Conservation (phyloP, 2,888 invertebrate species). For the Parnassius smintheus region DNA sequence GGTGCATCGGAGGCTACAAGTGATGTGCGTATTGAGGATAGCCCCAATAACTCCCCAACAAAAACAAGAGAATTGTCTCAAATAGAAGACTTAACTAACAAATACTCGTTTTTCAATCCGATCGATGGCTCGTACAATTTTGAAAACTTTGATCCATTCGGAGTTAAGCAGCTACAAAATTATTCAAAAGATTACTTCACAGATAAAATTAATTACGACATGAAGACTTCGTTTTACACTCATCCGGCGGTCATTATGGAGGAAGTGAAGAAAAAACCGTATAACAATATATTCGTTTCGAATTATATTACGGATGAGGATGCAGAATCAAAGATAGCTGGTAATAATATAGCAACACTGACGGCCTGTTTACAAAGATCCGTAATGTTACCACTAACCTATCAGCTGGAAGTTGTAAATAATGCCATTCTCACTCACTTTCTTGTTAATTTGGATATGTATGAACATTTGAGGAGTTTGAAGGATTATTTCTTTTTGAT, state of each 20-base stretch:
- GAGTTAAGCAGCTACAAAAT: conserved; percentile 46
- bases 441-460: conserved; percentile 83
- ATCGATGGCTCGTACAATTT: conserved; percentile 73
- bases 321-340: conserved; percentile 49
- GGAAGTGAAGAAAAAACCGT: conserved; percentile 68
- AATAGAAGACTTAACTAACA: conserved; percentile 34
- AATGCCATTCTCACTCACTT: conserved; percentile 87
- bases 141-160: conserved; percentile 70
- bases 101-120: conserved; percentile 66
- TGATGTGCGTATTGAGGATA: conserved; percentile 41
- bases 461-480: conserved; percentile 87
- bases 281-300: conserved; percentile 61
- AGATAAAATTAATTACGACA: conserved; percentile 52
- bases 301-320: conserved; percentile 49
- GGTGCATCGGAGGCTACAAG: conserved; percentile 46
- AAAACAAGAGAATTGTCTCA: conserved; percentile 41
- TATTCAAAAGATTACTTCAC: conserved; percentile 55
- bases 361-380: conserved; percentile 84
- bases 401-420: conserved; percentile 86
- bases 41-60: conserved; percentile 50
- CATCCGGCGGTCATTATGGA: conserved; percentile 66
- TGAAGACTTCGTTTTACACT: conserved; percentile 55
- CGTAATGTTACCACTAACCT: conserved; percentile 84
- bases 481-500: conserved; percentile 89
- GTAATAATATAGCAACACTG: conserved; percentile 71